phyloP scores from a whole-genome alignment of 2,797 vertebrate species.

The Syndactyla subalaris region DNA sequence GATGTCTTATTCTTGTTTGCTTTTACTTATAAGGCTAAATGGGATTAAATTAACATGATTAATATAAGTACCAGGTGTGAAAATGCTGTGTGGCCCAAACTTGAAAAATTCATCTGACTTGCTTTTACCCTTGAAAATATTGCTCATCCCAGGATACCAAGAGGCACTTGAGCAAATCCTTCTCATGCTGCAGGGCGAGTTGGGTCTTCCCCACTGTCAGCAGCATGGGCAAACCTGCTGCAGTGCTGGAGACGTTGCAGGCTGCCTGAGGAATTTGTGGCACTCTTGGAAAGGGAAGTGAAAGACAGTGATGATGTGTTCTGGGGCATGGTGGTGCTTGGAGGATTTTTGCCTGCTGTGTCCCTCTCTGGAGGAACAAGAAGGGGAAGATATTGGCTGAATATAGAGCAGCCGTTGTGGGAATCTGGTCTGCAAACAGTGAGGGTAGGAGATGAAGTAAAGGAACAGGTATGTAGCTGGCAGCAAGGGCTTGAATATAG shows the following conservation, averaged over 20 bases:
- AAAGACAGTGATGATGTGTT: background rate
- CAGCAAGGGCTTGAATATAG: background rate
- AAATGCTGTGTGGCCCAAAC: background rate
- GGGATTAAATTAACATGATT: conserved; percentile 5
- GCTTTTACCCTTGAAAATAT: background rate
- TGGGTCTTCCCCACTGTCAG: background rate
- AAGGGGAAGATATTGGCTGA: background rate
- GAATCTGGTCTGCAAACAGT: background rate
- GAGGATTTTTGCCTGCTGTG: background rate
- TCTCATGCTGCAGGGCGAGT: background rate
- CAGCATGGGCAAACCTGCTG: background rate
- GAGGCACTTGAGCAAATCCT: background rate
- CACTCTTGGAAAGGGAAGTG: background rate
- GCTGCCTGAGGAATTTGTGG: background rate
- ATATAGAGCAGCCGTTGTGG: background rate
- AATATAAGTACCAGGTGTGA: background rate
- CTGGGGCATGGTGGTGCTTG: background rate
- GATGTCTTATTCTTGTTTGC: background rate
- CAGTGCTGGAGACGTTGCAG: accelerated
- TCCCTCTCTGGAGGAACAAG: background rate
- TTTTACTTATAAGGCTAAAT: conserved; percentile 19
- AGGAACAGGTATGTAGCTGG: background rate
- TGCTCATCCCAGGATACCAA: background rate
- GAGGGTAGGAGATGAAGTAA: background rate
- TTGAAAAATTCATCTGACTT: background rate